Evolutionary conservation across 1,140 invertebrate species (phyloP), one percentile per base, ranked within the genome.

Genomic region (Stenopsyche tienmushanensis): DNA sequence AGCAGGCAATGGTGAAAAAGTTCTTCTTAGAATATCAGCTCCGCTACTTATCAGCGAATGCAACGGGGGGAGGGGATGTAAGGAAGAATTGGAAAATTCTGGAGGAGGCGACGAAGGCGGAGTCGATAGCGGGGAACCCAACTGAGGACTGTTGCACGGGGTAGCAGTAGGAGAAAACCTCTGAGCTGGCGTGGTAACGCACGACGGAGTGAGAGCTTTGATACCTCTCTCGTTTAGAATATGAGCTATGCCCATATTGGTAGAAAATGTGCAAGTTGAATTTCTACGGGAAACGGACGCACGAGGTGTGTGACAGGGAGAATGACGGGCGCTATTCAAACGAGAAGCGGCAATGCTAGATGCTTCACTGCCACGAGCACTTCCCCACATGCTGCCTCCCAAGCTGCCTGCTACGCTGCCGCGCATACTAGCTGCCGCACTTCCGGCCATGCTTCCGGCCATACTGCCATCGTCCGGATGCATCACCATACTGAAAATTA

Each of bases 401-500:
- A 86, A 83, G 66, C 83, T 84, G 24, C 84, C 85, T 18, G 82
- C 72, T 7, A 80, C 78, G 67, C 83, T 84, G 73, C 79, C 83
- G 55, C 82, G 78, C 34, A 82, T 83, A 57, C 82, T 84, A 64
- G 79, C 81, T 44, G 82, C 82, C 21, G 81, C 77, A 72, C 83
- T 84, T 52, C 81, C 81, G 21, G 80, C 78, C 34, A 82, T 77
- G 70, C 85, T 88, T 41, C 82, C 76, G 7, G 82, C 85, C 29
- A 87, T 80, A 71, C 81, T 84, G 24, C 90, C 92, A 72, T 90
- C 86, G 73, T 93, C 91, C 1, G 93, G 93, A 81, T 96, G 93
- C 75, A 93, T 83, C 18, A 45, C 24, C 39, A 62, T 62, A 24
- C 24, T 47, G 55, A 39, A 47, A 62, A 20, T 7, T 3, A 17